Conservation (phyloP, 2,888 invertebrate species). For the Diogma glabrata region DNA sequence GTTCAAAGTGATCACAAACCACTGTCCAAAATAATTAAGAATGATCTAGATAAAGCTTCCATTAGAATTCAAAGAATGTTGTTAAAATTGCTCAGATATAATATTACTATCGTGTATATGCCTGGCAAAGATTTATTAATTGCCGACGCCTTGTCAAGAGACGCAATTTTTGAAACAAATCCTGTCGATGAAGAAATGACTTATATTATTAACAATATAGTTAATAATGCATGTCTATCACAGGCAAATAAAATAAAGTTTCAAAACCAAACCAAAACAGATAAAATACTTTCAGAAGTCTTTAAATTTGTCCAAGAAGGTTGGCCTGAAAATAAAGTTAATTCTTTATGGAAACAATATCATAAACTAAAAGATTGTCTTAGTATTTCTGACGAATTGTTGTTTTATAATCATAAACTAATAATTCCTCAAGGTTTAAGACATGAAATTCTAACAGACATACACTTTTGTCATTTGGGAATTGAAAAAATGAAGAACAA, state of each 20-base stretch:
- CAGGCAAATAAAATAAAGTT: not conserved
- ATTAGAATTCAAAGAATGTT: not conserved
- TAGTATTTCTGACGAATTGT: not conserved
- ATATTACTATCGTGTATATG: not conserved
- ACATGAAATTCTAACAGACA: too few species aligned
- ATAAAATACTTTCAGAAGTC: not conserved
- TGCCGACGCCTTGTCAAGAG: slow-evolving; percentile 20
- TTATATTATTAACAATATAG: slow-evolving; percentile 12
- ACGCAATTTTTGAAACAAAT: too few species aligned
- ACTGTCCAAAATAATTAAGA: not conserved
- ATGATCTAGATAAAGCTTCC: not conserved
- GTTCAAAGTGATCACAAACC: not conserved
- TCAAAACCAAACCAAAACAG: not conserved
- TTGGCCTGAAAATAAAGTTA: too few species aligned
- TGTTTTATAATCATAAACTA: not conserved
- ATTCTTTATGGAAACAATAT: not conserved
- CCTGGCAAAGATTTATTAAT: slow-evolving; percentile 17
- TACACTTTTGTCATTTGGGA: slow-evolving; percentile 18
- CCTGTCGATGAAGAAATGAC: too few species aligned
- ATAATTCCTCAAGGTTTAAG: slow-evolving; percentile 9
- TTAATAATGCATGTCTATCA: slow-evolving; percentile 13
- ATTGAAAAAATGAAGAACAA: slow-evolving; percentile 18
- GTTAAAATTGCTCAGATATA: not conserved
- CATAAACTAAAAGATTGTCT: not conserved
- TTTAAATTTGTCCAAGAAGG: too few species aligned